Evolutionary conservation across 2,888 invertebrate species (phyloP).

Genomic region (Leistus spinibarbis): DNA sequence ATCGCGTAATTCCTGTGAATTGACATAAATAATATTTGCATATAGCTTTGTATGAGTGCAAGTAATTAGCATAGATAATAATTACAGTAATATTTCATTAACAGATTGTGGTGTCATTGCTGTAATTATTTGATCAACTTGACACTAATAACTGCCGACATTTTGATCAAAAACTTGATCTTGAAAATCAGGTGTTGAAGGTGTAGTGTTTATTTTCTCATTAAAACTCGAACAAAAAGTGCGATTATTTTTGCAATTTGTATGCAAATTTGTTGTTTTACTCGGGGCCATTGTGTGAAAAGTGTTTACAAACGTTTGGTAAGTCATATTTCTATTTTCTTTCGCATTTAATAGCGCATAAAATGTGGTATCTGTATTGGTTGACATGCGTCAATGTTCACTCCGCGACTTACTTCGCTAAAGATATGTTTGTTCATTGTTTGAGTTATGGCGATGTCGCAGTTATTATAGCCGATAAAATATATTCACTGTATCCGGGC

Average conservation of each 20-base stretch:
- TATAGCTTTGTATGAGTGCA: not conserved
- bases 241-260: not conserved
- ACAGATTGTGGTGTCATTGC: not conserved
- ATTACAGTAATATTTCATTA: constrained; percentile 19
- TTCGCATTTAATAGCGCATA: not conserved
- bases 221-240: not conserved
- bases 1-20: not conserved
- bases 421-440: too few relatives aligned
- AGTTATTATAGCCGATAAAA: too few relatives aligned
- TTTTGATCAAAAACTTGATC: constrained; percentile 2
- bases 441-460: too few relatives aligned
- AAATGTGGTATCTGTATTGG: not conserved
- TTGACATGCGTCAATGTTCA: not conserved
- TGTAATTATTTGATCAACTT: constrained; percentile 10
- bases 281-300: too few relatives aligned
- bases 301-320: constrained; percentile 14
- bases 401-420: too few relatives aligned
- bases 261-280: constrained; percentile 12
- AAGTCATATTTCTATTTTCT: constrained; percentile 3
- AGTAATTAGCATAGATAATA: not conserved
- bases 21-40: not conserved
- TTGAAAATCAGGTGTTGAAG: constrained; percentile 1
- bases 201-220: not conserved
- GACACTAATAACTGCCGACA: constrained; percentile 9
- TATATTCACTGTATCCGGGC: too few relatives aligned